Evolutionary conservation across 2,888 invertebrate species (phyloP).

Genomic region (Sinhomidia bicolor): DNA sequence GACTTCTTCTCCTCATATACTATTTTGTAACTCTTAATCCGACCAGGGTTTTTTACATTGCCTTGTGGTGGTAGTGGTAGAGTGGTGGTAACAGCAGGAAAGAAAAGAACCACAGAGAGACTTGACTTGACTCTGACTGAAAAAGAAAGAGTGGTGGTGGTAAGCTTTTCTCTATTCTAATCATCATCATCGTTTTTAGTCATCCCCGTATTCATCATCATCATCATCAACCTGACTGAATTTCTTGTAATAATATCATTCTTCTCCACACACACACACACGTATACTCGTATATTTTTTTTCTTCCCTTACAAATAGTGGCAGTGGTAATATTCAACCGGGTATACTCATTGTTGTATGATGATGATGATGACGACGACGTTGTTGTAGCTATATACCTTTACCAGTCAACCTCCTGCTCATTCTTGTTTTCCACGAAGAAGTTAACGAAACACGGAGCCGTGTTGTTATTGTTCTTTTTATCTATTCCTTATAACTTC

Average conservation of each 20-base stretch:
- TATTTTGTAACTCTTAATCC: slow-evolving; percentile 29
- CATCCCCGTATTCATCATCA: slow-evolving; percentile 48
- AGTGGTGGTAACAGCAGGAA: slow-evolving; percentile 50
- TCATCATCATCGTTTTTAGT: slow-evolving; percentile 58
- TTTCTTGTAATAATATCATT: slow-evolving; percentile 43
- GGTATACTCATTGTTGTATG: slow-evolving; percentile 31
- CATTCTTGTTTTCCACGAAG: slow-evolving; percentile 70
- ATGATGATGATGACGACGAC: too few relatives aligned
- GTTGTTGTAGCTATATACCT: not conserved
- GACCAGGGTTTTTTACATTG: slow-evolving; percentile 38
- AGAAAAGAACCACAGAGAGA: slow-evolving; percentile 59
- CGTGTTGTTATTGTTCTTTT: slow-evolving; percentile 68
- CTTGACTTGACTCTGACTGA: slow-evolving; percentile 25
- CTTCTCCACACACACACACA: not conserved
- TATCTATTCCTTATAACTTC: slow-evolving; percentile 53
- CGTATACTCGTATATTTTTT: slow-evolving; percentile 2
- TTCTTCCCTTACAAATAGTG: not conserved
- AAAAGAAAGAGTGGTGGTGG: slow-evolving; percentile 15
- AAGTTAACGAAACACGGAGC: slow-evolving; percentile 56
- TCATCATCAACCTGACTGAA: slow-evolving; percentile 56
- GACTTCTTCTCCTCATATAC: too few relatives aligned
- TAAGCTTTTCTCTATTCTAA: slow-evolving; percentile 65
- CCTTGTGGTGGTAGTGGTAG: too few relatives aligned
- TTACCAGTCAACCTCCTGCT: slow-evolving; percentile 40
- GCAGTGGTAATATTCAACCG: not conserved